Base-by-base conservation (phyloP, 2,888 invertebrate species). In the Diarsia rubi region DNA sequence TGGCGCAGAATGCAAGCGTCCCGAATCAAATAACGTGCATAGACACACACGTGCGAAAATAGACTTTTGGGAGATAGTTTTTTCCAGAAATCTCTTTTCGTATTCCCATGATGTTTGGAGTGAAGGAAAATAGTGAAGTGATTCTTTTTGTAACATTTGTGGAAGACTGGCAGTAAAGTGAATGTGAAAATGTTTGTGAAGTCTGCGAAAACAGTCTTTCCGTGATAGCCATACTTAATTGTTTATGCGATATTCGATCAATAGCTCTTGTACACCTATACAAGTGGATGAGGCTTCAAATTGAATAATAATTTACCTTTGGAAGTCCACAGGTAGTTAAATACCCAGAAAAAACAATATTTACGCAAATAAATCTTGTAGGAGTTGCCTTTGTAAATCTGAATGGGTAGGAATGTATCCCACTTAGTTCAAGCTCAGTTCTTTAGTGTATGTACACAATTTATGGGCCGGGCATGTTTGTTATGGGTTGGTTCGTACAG, bases 21-120 rank as follows among this genome's bases (percentile, higher is more conserved):
- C 45, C 57, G 66, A 71, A 63, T 78, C 78, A 74, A 85, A 85
- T 82, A 84, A 81, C 70, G 66, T 76, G 75, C 73, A 75, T 49
- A 63, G 64, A 75, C 79, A 79, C 81, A 78, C 83, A 65, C 64
- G 76, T 70, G 72, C 60, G 65, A 83, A 81, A 79, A 76, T 83
- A 80, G 24, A 70, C 73, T 83, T 83, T 69, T 47, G 69, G 42
- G 63, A 75, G 69, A 47, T 52, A 54, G 49, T 63, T 82, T 83
- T 82, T 80, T 68, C 37, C 59, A 57, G n/a, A 67, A 82, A 69
- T 69, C 67, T 73, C 68, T 75, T 70, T 75, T 70, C 57, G 69
- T 76, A 73, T 82, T 80, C 70, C 70, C 73, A 49, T 73, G 60
- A 64, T 60, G 60, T 83, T 70, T 70, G 68, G 31, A 70, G 52